Base-by-base conservation (phyloP, 2,888 invertebrate genomes). In the Tenodera sinensis region DNA sequence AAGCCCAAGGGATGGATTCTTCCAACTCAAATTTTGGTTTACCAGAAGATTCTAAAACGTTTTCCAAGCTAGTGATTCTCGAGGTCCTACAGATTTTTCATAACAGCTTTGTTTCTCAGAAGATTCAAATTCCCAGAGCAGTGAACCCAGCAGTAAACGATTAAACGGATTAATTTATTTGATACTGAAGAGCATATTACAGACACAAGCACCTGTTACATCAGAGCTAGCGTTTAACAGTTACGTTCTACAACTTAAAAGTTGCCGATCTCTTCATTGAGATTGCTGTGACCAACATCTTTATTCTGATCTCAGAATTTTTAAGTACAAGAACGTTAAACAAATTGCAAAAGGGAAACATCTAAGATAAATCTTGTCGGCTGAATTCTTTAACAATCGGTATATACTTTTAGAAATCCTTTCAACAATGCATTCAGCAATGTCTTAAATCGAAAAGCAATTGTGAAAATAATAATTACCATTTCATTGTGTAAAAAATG, bases 41-140 rank as follows among this genome's bases (percentile, higher is more conserved):
- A 92, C 96, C 97, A 20, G 98, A 98, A 93, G 98, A 98, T 93
- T 98, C 98, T 20, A 98, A 98, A 93, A 98, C 98, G 91, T 98
- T 98, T 93, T 98, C 98, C 28, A 97, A 91, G 97, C 97, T 12
- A 98, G 98, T 93, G 98, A 98, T 93, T 97, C 97, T 1, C 98
- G 98, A 93, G 98, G 97, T 27, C 96, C 97, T 1, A 97, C 97
- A 47, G 97, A 98, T 91, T 97, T 97, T 92, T 97, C 97, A n/a
- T 95, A 96, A 28, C 96, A 97, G 92, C 95, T 97, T 95, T 97
- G 97, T 91, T 98, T 98, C 93, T 98, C 97, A 0, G 98, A 98
- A 93, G 98, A 98, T 93, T 98, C 98, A 20, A 98, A 98, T 94
- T 98, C 97, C 0, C 97, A 97, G 93, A 97, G 97, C 92, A 97